Evolutionary conservation across 2,113 vertebrate species (phyloP), one percentile per base, ranked within the genome.

Genomic region (Numenius arquata): DNA sequence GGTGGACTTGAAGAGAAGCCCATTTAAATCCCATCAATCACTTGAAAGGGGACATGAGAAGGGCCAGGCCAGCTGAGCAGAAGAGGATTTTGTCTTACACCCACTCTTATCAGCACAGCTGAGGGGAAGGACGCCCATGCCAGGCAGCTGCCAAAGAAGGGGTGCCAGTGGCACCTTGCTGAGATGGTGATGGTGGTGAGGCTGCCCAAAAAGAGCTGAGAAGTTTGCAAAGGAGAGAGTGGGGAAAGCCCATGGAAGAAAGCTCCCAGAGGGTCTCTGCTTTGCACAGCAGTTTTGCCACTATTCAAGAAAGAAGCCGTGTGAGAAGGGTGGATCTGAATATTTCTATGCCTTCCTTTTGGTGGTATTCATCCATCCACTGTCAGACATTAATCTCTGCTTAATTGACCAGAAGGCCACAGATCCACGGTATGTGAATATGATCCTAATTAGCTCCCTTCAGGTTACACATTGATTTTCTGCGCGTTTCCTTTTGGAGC

Each of bases 381-480:
- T 17, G 26, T 58, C 4, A 91, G 77, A 30, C 50, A 76, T 96
- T 52, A 73, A 93, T 88, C 84, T 87, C 50, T 7, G 4, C 77
- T 71, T 86, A 89, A 88, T 45, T 75, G 71, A 81, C 81, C 80
- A 72, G 79, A 83, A 91, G 94, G 41, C 80, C 3, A 20, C 72
- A 80, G 79, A 89, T 83, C 55, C 71, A 56, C 0, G 4, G 65
- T 15, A 45, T 59, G 85, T 66, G 87, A 94, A 88, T 95, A 45
- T 88, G 94, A 92, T 93, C 94, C 87, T 80, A 93, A 97, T 94
- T 89, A 97, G 40, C 93, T 97, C 36, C 45, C 56, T 87, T 96
- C 89, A 96, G 87, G 91, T 97, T 95, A 20, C 65, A 65, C 80
- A 74, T 65, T 71, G 89, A 65, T 85, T 93, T 93, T 96, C 65